These are phyloP conservation scores for Pleuronectes platessa DNA, from an alignment of 2,113 vertebrate genomes.

Conservation along the genomic window DNA sequence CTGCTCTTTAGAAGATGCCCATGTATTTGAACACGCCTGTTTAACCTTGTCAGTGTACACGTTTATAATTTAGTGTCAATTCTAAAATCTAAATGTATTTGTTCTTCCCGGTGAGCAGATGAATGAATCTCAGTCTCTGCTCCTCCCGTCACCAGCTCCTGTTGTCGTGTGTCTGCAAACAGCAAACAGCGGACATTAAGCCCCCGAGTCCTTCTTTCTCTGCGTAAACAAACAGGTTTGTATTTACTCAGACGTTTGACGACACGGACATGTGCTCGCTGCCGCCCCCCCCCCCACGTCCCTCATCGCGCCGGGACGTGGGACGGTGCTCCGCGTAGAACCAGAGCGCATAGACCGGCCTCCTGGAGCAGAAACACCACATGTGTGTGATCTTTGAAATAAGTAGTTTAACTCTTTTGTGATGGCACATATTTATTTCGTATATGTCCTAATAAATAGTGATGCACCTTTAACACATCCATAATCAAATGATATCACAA, in stretches of 20 bases:
- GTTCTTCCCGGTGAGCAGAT: too few species aligned
- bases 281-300: not conserved
- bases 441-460: too few species aligned
- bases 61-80: too few species aligned
- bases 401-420: too few species aligned
- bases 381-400: too few species aligned
- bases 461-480: too few species aligned
- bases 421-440: too few species aligned
- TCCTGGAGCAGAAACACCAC: not conserved
- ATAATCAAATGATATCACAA: too few species aligned
- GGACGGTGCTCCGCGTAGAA: not conserved
- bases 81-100: too few species aligned
- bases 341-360: conserved; percentile 16
- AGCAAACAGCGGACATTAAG: conserved; percentile 4
- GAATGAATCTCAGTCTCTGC: too few species aligned
- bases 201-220: not conserved
- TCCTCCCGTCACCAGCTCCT: not conserved
- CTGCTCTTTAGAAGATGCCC: not conserved
- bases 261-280: conserved; percentile 50
- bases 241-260: conserved; percentile 74
- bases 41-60: too few species aligned
- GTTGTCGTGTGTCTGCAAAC: conserved; percentile 32
- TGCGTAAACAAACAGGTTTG: conserved; percentile 32
- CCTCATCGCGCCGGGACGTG: conserved; percentile 32
- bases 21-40: not conserved